Evolutionary conservation across 2,797 vertebrate genomes (phyloP), one percentile per base, ranked within the genome.

Genomic region (Chrysocyon brachyurus): DNA sequence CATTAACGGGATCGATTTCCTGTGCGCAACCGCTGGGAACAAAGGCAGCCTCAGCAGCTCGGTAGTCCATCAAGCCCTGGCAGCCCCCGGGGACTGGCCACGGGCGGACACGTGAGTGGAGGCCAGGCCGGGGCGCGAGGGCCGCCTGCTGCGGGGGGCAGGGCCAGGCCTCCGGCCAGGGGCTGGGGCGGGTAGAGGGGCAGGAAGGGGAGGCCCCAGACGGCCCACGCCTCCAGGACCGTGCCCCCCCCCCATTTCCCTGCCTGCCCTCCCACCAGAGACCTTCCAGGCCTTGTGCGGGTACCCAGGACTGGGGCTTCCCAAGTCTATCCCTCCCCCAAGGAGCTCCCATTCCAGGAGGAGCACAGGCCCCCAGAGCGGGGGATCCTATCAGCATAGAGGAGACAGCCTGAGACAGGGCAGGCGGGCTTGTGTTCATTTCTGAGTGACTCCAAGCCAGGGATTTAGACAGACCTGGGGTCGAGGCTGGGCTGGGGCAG

Each of bases 1-100:
- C 57, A 79, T 90, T 92, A 95, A 95, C 33, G 16, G 33, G 88
- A 94, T 96, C 0, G 40, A 90, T 97, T 96, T 97, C 94, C 77
- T 96, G 33, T 0, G 10, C 59, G 33, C 64, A 91, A 66, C 82
- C n/a, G 59, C 31, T n/a, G 24, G 70, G 93, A 95, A 90, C 94
- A 96, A 94, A 96, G 94, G 52, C 82, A 87, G 77, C 70, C 46
- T 54, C 1, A 1, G 78, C 57, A 54, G 90, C 87, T 85, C 6
- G 0, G 84, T 54, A 66, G 78, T 89, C 97, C 86, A 91, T 94
- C 86, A 88, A 88, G 92, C 66, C 56, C 52, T 0, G 7, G n/a
- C 79, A 54, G 66, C 59, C 88, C 63, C 88, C 6, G 46, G 96
- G 78, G 94, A 92, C 56, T 57, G 66, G 81, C 49, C 1, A 1